phyloP scores from a whole-genome alignment of 2,797 vertebrate genomes.

The Danio aesculapii region DNA sequence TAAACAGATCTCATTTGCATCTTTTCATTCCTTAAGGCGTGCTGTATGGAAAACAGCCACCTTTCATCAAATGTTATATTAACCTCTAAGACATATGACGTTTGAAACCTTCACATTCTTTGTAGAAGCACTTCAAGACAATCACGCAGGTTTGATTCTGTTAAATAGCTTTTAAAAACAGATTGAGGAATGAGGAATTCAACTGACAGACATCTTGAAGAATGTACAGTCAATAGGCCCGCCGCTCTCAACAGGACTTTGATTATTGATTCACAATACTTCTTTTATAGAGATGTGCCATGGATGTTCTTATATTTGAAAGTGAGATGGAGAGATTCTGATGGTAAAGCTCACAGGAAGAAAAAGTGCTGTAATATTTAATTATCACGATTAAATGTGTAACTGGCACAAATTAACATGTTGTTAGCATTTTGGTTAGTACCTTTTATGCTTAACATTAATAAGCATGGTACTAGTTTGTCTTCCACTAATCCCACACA shows the following conservation, averaged over 20 bases:
- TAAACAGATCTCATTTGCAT: not conserved
- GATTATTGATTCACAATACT: constrained; percentile 77
- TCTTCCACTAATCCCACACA: too few relatives aligned
- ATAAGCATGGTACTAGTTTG: too few relatives aligned
- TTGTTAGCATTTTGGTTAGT: too few relatives aligned
- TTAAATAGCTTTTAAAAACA: constrained; percentile 67
- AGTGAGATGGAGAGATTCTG: not conserved
- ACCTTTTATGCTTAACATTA: too few relatives aligned
- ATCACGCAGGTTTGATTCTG: constrained; percentile 35
- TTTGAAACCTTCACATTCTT: too few relatives aligned
- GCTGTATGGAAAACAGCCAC: not conserved
- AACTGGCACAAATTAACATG: too few relatives aligned
- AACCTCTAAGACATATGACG: too few relatives aligned
- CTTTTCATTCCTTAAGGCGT: not conserved
- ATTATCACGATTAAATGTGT: too few relatives aligned
- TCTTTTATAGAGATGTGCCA: constrained; percentile 58
- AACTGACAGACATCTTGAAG: constrained; percentile 31
- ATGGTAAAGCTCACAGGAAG: constrained; percentile 19
- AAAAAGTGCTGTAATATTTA: too few relatives aligned
- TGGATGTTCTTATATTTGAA: constrained; percentile 27
- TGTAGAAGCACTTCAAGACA: not conserved
- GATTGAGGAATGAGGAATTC: constrained; percentile 68
- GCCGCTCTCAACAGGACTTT: constrained; percentile 70
- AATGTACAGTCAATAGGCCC: constrained; percentile 70
- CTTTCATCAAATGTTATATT: not conserved